Evolutionary conservation across 2,888 invertebrate species (phyloP).

Genomic region (Agrotis ipsilon): DNA sequence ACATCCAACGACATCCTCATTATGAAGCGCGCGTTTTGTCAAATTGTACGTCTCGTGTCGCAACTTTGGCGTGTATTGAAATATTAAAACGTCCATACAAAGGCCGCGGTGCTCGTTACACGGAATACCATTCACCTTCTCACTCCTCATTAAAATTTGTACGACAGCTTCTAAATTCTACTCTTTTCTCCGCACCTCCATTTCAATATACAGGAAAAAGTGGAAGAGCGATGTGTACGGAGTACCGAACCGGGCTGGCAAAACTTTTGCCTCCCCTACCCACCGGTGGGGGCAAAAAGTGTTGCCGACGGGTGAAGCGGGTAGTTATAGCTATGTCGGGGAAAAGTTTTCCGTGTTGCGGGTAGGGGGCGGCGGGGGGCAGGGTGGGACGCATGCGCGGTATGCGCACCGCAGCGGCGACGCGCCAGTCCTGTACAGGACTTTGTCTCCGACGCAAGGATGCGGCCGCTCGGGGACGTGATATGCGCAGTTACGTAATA

Average conservation of each 20-base stretch:
- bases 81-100: conserved; percentile 80
- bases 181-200: conserved; percentile 91
- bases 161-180: conserved; percentile 91
- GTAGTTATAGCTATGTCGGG: conserved; percentile 89
- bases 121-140: conserved; percentile 82
- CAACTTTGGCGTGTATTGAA: conserved; percentile 69
- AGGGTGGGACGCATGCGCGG: conserved; percentile 85
- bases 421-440: conserved; percentile 86
- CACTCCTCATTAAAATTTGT: conserved; percentile 91
- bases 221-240: conserved; percentile 90
- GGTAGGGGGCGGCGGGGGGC: conserved; percentile 80
- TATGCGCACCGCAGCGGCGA: conserved; percentile 80
- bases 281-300: conserved; percentile 89
- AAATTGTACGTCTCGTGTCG: conserved; percentile 65
- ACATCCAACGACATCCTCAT: conserved; percentile 54
- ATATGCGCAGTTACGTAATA: conserved; percentile 77
- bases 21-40: conserved; percentile 65
- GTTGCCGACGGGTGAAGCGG: conserved; percentile 89
- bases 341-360: conserved; percentile 91
- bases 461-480: conserved; percentile 58
- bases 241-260: conserved; percentile 88
- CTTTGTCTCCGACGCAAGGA: conserved; percentile 74
- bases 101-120: conserved; percentile 80
- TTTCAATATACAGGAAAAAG: conserved; percentile 91
- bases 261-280: conserved; percentile 89